Conservation (phyloP, 2,113 vertebrate genomes). For the Sinocyclocheilus anophthalmus region DNA sequence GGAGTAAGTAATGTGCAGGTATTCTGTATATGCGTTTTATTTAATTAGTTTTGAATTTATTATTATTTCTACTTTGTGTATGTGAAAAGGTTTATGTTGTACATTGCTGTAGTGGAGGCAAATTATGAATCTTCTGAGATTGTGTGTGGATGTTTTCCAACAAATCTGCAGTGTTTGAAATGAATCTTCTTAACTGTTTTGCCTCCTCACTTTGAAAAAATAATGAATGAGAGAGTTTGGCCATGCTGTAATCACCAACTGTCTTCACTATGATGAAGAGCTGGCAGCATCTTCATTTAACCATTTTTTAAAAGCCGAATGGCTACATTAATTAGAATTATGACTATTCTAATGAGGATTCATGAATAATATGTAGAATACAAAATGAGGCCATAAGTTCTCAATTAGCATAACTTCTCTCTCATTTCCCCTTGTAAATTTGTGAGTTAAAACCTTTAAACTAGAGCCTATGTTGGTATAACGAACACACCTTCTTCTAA, state of each 20-base stretch:
- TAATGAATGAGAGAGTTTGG: constrained; percentile 18
- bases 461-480: constrained; percentile 11
- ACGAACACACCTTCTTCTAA: constrained; percentile 49
- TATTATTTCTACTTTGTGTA: background rate
- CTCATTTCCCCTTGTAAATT: constrained; percentile 47
- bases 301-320: constrained; percentile 32
- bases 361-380: constrained; percentile 66
- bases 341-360: constrained; percentile 63
- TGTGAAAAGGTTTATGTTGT: background rate
- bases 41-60: too few relatives aligned
- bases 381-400: constrained; percentile 51
- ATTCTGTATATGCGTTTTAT: background rate
- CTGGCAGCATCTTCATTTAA: constrained; percentile 5
- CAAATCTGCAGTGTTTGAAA: constrained; percentile 1
- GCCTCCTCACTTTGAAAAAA: constrained; percentile 2
- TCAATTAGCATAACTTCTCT: constrained; percentile 42
- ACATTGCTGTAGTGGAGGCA: background rate
- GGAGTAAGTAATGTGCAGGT: background rate
- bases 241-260: constrained; percentile 14
- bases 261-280: constrained; percentile 31
- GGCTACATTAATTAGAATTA: constrained; percentile 64
- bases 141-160: background rate
- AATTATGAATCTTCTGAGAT: background rate
- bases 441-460: constrained; percentile 45
- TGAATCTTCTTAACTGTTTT: background rate